Conservation (phyloP, 1,140 invertebrate species). For the Musca domestica region DNA sequence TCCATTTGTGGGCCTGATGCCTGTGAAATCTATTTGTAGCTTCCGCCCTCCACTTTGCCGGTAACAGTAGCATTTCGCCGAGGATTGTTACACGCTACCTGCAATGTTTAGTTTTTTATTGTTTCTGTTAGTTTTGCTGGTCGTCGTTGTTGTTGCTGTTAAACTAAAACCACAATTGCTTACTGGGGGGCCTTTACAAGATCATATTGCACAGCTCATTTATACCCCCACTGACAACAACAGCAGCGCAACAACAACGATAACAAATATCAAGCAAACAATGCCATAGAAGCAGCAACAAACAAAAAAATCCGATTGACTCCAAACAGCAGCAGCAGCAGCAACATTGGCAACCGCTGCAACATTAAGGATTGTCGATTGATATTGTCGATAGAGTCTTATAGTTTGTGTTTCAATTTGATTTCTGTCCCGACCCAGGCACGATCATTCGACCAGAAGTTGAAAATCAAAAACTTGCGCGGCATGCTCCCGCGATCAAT, state of each 20-base stretch:
- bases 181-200: constrained; percentile 8
- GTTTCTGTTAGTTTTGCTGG: no score
- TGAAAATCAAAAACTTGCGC: not conserved
- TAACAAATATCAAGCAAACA: no score
- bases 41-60: constrained; percentile 7
- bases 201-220: constrained; percentile 9
- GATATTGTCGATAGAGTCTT: constrained; percentile 1
- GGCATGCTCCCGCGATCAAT: no score
- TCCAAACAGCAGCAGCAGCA: no score
- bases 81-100: constrained; percentile 10
- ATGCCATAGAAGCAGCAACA: no score
- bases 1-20: not conserved
- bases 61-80: constrained; percentile 5
- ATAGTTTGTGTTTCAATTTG: constrained; percentile 8
- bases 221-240: not conserved
- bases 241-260: not conserved
- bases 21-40: constrained; percentile 13
- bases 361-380: not conserved
- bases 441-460: no score
- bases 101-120: no score
- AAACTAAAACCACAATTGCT: constrained; percentile 7
- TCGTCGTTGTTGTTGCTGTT: not conserved
- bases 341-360: not conserved
- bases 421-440: not conserved
- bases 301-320: no score